phyloP scores from a whole-genome alignment of 2,888 invertebrate genomes.

The Cyclophora albipunctata region DNA sequence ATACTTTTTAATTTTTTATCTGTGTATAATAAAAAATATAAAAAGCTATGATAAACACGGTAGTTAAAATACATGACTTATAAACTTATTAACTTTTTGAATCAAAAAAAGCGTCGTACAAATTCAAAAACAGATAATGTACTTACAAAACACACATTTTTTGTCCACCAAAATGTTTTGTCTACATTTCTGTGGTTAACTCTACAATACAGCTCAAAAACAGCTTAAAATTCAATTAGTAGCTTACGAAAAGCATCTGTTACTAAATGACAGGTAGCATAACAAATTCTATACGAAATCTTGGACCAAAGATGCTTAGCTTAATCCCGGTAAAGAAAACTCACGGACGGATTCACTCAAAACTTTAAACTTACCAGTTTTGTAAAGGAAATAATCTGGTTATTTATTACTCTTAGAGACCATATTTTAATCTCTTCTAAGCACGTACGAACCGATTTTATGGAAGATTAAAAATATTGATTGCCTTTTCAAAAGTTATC shows the following conservation, averaged over 20 bases:
- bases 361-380: conserved; percentile 54
- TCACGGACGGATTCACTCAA: conserved; percentile 47
- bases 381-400: conserved; percentile 68
- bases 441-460: conserved; percentile 62
- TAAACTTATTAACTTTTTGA: no score
- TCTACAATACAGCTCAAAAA: conserved; percentile 1
- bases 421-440: conserved; percentile 65
- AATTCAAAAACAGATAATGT: no score
- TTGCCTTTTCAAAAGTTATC: conserved; percentile 54
- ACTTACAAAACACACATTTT: no score
- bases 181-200: background rate
- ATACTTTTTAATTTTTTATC: no score
- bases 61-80: no score
- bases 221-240: conserved; percentile 16
- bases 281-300: conserved; percentile 17
- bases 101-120: no score
- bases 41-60: no score
- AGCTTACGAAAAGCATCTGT: conserved; percentile 12
- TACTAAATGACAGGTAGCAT: conserved; percentile 22
- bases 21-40: no score
- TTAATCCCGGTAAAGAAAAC: conserved; percentile 55
- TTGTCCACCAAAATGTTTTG: no score
- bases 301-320: conserved; percentile 18
- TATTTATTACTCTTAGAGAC: conserved; percentile 67
- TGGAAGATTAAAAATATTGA: conserved; percentile 62